phyloP scores from a whole-genome alignment of 2,888 invertebrate species.

The Selenia dentaria region DNA sequence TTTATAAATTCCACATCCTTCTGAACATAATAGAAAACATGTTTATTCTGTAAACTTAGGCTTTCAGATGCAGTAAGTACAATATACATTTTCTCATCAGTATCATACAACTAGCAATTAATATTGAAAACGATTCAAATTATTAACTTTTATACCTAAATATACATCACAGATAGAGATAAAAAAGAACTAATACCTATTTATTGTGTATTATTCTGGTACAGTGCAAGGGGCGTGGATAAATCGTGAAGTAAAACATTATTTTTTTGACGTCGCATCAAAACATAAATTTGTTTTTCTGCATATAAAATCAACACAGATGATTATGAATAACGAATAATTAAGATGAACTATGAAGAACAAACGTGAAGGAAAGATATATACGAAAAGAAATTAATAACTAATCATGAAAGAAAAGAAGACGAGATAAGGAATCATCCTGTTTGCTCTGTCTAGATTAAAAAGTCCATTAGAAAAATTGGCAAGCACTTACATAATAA shows the following conservation, averaged over 20 bases:
- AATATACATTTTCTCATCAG: slow-evolving; percentile 62
- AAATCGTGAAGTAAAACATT: slow-evolving; percentile 34
- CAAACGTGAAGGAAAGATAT: slow-evolving; percentile 50
- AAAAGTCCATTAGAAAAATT: slow-evolving; percentile 55
- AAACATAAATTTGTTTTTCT: slow-evolving; percentile 72
- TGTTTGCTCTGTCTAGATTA: slow-evolving; percentile 15
- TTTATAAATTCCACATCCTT: slow-evolving; percentile 5
- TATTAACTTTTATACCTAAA: slow-evolving; percentile 79
- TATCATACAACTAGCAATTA: slow-evolving; percentile 64
- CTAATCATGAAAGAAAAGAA: slow-evolving; percentile 33
- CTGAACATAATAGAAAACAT: too few relatives aligned
- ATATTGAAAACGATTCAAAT: slow-evolving; percentile 68
- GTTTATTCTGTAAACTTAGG: slow-evolving; percentile 49
- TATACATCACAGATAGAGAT: slow-evolving; percentile 82
- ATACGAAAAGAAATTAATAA: slow-evolving; percentile 36
- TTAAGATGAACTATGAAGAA: slow-evolving; percentile 54
- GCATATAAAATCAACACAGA: slow-evolving; percentile 53
- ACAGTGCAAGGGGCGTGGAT: slow-evolving; percentile 7
- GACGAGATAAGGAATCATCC: slow-evolving; percentile 25
- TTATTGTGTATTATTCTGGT: slow-evolving; percentile 22
- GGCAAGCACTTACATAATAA: slow-evolving; percentile 78
- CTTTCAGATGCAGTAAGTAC: slow-evolving; percentile 45
- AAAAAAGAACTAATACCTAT: slow-evolving; percentile 59
- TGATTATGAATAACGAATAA: too few relatives aligned
- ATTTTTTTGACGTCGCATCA: slow-evolving; percentile 50